phyloP scores from a whole-genome alignment of 2,888 invertebrate genomes.

The Drosophila kambysellisi region DNA sequence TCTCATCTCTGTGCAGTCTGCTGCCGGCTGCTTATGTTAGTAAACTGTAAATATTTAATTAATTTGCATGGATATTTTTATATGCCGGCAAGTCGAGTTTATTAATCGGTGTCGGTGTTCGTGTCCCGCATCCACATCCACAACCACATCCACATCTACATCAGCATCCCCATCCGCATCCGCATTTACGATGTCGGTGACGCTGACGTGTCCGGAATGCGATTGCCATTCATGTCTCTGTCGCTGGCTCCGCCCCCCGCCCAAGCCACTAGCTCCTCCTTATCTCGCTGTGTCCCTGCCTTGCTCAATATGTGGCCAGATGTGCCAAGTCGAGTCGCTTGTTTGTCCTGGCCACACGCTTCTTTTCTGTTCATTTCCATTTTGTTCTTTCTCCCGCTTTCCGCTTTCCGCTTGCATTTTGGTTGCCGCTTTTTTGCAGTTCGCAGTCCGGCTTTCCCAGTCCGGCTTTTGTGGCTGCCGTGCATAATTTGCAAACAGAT shows the following conservation, averaged over 20 bases:
- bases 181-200: slow-evolving; percentile 14
- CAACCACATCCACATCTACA: slow-evolving; percentile 3
- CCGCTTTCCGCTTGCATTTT: not conserved
- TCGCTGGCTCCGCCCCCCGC: not conserved
- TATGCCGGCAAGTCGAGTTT: slow-evolving; percentile 74
- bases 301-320: slow-evolving; percentile 17
- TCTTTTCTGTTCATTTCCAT: slow-evolving; percentile 2
- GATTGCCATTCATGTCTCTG: slow-evolving; percentile 28
- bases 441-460: slow-evolving; percentile 7
- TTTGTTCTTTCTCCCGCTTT: not conserved
- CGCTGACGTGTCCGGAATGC: slow-evolving; percentile 23
- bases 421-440: slow-evolving; percentile 11
- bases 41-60: slow-evolving; percentile 81
- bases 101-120: slow-evolving; percentile 59
- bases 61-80: slow-evolving; percentile 82
- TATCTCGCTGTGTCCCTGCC: not conserved
- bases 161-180: not conserved
- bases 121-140: slow-evolving; percentile 6
- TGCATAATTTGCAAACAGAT: slow-evolving; percentile 75
- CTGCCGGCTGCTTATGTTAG: slow-evolving; percentile 72
- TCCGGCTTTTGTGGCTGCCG: slow-evolving; percentile 41
- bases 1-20: slow-evolving; percentile 3
- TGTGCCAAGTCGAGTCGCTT: slow-evolving; percentile 9
- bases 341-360: slow-evolving; percentile 25
- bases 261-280: not conserved